Conservation (phyloP, 2,113 vertebrate species). For the Callithrix jacchus region DNA sequence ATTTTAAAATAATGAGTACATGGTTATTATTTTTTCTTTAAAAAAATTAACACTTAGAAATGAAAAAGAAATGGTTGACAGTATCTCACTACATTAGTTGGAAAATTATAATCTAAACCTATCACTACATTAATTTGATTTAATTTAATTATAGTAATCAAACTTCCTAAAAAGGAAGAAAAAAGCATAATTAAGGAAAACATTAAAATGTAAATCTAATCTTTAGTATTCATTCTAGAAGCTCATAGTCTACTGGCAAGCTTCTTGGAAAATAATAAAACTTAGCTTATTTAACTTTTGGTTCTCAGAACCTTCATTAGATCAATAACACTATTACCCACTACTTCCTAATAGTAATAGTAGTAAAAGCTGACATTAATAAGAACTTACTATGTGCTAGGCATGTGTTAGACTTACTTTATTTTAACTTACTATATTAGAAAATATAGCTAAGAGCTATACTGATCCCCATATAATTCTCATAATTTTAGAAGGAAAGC, state of each 20-base stretch:
- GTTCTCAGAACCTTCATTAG: neutral
- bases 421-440: neutral
- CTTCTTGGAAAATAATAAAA: neutral
- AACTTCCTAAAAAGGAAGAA: neutral
- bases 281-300: neutral
- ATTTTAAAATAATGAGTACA: neutral
- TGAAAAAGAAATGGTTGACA: neutral
- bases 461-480: slow-evolving; percentile 14
- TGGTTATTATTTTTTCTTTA: neutral
- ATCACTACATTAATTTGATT: slow-evolving; percentile 10
- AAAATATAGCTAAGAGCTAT: neutral
- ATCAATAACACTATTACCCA: neutral
- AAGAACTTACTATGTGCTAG: neutral
- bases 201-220: neutral
- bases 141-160: slow-evolving; percentile 19
- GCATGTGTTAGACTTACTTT: neutral
- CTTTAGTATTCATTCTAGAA: neutral
- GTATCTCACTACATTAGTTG: neutral
- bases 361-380: neutral
- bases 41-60: neutral
- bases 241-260: neutral
- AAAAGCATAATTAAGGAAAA: neutral
- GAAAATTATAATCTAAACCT: slow-evolving; percentile 34
- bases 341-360: neutral
- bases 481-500: neutral